Base-by-base conservation (phyloP, 2,888 invertebrate species). In the Zhengitettix transpicula region DNA sequence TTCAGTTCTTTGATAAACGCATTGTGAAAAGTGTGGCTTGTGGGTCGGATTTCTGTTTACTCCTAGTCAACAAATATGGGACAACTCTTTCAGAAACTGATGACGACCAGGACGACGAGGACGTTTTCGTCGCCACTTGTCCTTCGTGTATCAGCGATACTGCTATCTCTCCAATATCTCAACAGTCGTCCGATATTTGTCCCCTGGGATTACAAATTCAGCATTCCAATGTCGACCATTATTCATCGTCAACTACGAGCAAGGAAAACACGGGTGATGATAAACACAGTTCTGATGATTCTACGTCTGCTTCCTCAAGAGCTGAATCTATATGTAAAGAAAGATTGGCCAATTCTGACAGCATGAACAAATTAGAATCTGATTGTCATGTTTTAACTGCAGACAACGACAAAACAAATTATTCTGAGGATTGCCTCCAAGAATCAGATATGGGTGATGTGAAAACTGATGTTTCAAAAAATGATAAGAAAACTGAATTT, bases 41-140 rank as follows among this genome's bases (percentile, higher is more conserved):
- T 60, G 92, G 92, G 9, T 78, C 79, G 61, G 83, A 87, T 68
- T 91, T 84, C 77, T 89, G 84, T 69, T 84, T 85, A 68, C 83
- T 82, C 56, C 78, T 87, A 67, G 81, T 81, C n/a, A 78, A 84
- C 82, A 70, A 77, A 78, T 70, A 78, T 77, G 65, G 69, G 69
- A 61, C 65, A 66, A 60, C 70, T 58, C 68, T 68, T 62, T 70
- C 70, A 54, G 63, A 70, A 61, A 78, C 77, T 69, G 71, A 75
- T 58, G 70, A 71, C 1, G 73, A 75, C 61, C 73, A 73, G 44
- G 82, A 83, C 65, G 81, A 82, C 61, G 77, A 79, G 69, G 81
- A 82, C 67, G 80, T 82, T 1, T 83, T 84, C 71, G 77, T 81
- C 47, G 79, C 81, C 65, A 80, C 80, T 64, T 85, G 84, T 70